These are phyloP conservation scores for Tiaroga cobitis DNA, from an alignment of 2,797 vertebrate genomes.

Conservation along the genomic window DNA sequence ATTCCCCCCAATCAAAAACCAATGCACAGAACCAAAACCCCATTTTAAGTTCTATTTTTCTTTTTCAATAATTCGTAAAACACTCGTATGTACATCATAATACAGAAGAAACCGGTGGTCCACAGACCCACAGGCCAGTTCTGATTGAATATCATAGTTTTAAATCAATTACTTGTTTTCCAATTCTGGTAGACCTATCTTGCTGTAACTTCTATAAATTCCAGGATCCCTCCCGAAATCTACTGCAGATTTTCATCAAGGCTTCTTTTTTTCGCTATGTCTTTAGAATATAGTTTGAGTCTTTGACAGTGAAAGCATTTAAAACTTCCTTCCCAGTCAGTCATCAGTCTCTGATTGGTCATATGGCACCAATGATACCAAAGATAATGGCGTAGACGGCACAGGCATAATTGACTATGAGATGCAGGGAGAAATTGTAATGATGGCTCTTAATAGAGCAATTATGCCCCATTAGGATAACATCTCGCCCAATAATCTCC, in stretches of 20 bases:
- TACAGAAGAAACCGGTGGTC: not conserved
- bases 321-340: not conserved
- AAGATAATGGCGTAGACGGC: slow-evolving; percentile 47
- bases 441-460: slow-evolving; percentile 60
- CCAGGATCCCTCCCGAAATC: not conserved
- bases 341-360: slow-evolving; percentile 16
- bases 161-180: not conserved
- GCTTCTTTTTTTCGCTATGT: not conserved
- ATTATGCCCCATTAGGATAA: slow-evolving; percentile 60
- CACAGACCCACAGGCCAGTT: not conserved
- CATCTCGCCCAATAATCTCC: slow-evolving; percentile 44
- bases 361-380: slow-evolving; percentile 28
- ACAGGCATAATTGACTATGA: slow-evolving; percentile 56
- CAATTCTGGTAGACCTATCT: too few relatives aligned
- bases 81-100: not conserved
- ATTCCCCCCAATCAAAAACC: too few relatives aligned
- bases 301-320: slow-evolving; percentile 20
- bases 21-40: too few relatives aligned
- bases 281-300: not conserved
- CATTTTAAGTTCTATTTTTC: too few relatives aligned
- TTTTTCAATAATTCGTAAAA: too few relatives aligned
- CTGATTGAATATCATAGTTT: not conserved
- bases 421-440: slow-evolving; percentile 53
- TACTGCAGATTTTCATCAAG: not conserved
- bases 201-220: not conserved